Percentiles rank a stretch among this genome's conserved stretches.
Evolutionary conservation across 2,113 vertebrate species (phyloP).

Genomic region (Mesocricetus auratus): DNA sequence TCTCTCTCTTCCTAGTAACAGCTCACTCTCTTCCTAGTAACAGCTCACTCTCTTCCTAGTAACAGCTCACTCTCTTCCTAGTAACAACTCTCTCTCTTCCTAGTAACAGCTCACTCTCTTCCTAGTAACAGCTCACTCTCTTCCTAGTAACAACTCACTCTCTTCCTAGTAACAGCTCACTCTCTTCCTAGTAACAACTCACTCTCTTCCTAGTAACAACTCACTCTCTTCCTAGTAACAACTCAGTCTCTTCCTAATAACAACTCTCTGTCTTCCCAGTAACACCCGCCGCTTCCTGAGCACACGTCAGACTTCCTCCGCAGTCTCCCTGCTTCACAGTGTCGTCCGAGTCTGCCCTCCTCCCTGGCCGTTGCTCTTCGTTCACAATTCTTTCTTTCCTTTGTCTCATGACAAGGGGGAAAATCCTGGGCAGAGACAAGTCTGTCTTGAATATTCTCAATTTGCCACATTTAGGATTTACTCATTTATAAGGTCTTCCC

Average conservation of each 20-base stretch:
- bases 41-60: not conserved
- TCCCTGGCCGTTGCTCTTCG: conserved; percentile 32
- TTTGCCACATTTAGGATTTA: conserved; percentile 47
- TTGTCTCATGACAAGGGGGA: not conserved
- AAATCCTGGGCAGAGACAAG: conserved; percentile 7
- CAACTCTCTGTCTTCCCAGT: not conserved
- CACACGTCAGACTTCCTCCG: not conserved
- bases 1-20: not conserved
- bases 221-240: not conserved
- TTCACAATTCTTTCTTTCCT: conserved; percentile 8
- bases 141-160: too few species aligned
- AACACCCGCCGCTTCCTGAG: conserved; percentile 36
- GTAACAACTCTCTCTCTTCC: not conserved
- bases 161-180: not conserved
- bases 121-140: too few species aligned
- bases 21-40: too few species aligned
- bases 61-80: not conserved
- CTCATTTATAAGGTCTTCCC: conserved; percentile 33
- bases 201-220: not conserved
- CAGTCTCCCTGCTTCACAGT: not conserved
- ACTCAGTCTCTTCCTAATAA: too few species aligned
- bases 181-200: too few species aligned
- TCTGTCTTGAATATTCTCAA: conserved; percentile 34
- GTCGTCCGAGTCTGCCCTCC: not conserved
- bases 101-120: too few species aligned